Evolutionary conservation across 2,113 vertebrate genomes (phyloP).

Genomic region (Percina caprodes): DNA sequence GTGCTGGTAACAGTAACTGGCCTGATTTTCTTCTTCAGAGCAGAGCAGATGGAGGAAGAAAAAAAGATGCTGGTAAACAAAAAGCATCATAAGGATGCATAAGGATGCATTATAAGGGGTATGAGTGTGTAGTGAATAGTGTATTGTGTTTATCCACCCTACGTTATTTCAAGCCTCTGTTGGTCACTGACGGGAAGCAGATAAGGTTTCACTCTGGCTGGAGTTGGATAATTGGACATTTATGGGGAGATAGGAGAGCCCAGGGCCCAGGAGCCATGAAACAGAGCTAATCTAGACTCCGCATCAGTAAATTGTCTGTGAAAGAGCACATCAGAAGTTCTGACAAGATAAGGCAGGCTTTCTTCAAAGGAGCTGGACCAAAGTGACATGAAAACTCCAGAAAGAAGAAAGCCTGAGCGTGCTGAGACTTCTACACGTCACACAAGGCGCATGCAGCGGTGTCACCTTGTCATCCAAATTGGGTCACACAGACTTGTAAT

Average conservation of each 20-base stretch:
- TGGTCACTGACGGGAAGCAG: conserved; percentile 78
- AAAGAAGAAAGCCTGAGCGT: conserved; percentile 31
- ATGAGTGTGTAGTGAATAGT: conserved; percentile 45
- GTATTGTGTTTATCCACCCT: conserved; percentile 67
- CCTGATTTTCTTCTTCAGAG: conserved; percentile 32
- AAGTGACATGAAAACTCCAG: conserved; percentile 58
- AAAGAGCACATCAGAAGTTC: conserved; percentile 79
- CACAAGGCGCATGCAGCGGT: neutral
- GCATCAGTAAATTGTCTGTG: conserved; percentile 82
- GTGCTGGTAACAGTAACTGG: conserved; percentile 27
- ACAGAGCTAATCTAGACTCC: conserved; percentile 78
- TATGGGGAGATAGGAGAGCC: conserved; percentile 79
- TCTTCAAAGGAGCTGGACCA: conserved; percentile 69
- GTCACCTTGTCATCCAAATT: conserved; percentile 63
- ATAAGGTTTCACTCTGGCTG: conserved; percentile 79
- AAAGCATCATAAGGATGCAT: conserved; percentile 15
- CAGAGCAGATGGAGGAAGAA: neutral
- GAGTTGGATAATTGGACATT: conserved; percentile 83
- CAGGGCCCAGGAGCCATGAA: conserved; percentile 78
- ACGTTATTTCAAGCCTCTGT: conserved; percentile 65
- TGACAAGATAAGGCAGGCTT: conserved; percentile 80
- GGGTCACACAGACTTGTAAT: conserved; percentile 51
- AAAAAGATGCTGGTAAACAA: conserved; percentile 32
- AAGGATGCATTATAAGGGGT: neutral
- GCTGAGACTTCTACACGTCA: conserved; percentile 41